A percentile compares a stretch with the other conserved stretches of the same genome.
Evolutionary conservation across 2,797 vertebrate species (phyloP).

Genomic region (Siniperca obscura): DNA sequence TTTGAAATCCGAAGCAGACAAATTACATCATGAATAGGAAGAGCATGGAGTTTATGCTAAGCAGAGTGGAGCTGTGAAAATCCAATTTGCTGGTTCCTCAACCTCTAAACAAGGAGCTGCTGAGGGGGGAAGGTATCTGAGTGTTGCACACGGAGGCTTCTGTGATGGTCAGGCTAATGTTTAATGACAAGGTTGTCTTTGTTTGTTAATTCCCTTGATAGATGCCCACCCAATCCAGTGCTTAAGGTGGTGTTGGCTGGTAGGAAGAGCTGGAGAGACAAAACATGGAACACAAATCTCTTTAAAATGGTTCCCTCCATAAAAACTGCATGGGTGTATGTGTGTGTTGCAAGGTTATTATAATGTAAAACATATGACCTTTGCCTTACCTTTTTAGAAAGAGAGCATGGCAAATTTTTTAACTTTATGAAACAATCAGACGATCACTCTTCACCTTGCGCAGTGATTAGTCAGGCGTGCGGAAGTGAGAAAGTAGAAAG

Average conservation of each 20-base stretch:
- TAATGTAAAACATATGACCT: neutral
- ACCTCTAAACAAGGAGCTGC: conserved; percentile 17
- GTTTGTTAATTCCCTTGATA: neutral
- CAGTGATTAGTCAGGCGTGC: too few species aligned
- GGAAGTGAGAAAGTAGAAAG: too few species aligned
- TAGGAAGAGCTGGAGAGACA: neutral
- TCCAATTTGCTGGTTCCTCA: conserved; percentile 49
- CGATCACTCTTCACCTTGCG: too few species aligned
- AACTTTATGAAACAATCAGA: too few species aligned
- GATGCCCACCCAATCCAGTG: neutral
- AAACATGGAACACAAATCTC: too few species aligned
- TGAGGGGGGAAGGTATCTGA: neutral
- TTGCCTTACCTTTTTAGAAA: too few species aligned
- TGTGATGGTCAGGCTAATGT: neutral
- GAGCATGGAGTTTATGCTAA: conserved; percentile 37
- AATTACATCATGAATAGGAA: conserved; percentile 49
- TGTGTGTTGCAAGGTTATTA: neutral
- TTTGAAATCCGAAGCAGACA: conserved; percentile 33
- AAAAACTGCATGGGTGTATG: neutral
- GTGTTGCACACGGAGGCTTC: neutral
- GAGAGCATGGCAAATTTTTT: too few species aligned
- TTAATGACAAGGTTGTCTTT: conserved; percentile 1
- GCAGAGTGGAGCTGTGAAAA: conserved; percentile 38
- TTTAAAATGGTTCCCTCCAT: neutral
- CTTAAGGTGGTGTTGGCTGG: neutral